Base-by-base conservation (phyloP, 1,140 invertebrate genomes). In the Scaptodrosophila lebanonensis region DNA sequence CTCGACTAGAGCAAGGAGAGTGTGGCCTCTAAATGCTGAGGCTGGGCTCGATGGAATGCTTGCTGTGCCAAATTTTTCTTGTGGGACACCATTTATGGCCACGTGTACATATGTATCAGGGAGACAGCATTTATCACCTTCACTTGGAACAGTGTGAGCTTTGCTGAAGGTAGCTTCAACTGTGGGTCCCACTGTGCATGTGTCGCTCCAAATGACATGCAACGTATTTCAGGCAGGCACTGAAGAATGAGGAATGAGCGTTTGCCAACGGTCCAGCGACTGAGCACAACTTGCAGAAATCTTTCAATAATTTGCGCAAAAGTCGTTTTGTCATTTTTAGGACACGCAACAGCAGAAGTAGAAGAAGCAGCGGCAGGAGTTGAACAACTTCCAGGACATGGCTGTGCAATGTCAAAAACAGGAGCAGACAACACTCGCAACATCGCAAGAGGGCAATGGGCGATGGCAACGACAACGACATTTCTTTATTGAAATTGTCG, bases 401-500 rank as follows among this genome's bases (percentile, higher is more conserved):
- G 33, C 61, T 51, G 61, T 47, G 62, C 61, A 38, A 45, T 66
- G 62, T 67, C 63, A 67, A 33, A 66, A 66, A 66, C 62, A 66
- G 57, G 50, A 45, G 50, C 27, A 43, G 33, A n/a, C n/a, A n/a
- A n/a, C 45, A 58, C 22, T 35, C 48, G 51, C 44, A 58, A 32
- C 32, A 25, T 8, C 3, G 22, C 3, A 25, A 25, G 22, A 25
- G 8, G 22, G 17, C 15, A 22, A 32, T 20, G 43, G 49, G 12
- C 60, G 49, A 43, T 62, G 54, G 54, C 73, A 77, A 63, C 51
- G 75, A 68, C 63, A 72, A 73, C 49, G 62, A 62, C 52, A 64
- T 58, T 66, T 66, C 75, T 82, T 82, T 82, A 82, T 82, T 82
- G 75, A 76, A 82, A 82, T 66, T 82, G 75, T 82, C 75, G 75